A percentile compares a stretch with the other conserved stretches of the same genome.
Evolutionary conservation across 2,888 invertebrate species (phyloP).

Genomic region (Melinopterus prodromus): DNA sequence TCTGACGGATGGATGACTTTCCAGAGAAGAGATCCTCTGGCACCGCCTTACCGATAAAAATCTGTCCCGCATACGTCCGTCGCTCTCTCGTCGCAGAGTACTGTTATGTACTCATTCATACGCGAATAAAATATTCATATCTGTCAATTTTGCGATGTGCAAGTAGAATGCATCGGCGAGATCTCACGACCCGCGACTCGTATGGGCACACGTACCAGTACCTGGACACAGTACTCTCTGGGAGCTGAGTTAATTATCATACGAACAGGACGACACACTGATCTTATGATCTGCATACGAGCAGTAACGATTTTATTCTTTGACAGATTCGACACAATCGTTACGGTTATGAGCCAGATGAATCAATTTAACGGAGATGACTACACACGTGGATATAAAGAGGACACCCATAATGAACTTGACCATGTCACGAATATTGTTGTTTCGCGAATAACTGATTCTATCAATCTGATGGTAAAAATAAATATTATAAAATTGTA

Average conservation of each 20-base stretch:
- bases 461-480: no score
- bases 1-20: neutral
- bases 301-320: neutral
- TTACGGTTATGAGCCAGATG: no score
- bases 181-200: constrained; percentile 39
- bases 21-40: neutral
- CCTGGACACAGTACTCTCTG: neutral
- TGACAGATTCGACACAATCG: neutral
- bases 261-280: neutral
- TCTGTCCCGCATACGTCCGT: neutral
- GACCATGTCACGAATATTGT: no score
- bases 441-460: no score
- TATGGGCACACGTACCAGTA: no score
- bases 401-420: no score
- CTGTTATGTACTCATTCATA: constrained; percentile 25
- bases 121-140: constrained; percentile 36
- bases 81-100: neutral
- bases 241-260: neutral
- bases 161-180: constrained; percentile 31
- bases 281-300: neutral
- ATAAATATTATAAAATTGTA: no score
- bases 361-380: no score
- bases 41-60: neutral
- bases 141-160: constrained; percentile 40
- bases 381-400: no score